Base-by-base conservation (phyloP, 1,140 invertebrate genomes). In the Tetragnatha versicolor region DNA sequence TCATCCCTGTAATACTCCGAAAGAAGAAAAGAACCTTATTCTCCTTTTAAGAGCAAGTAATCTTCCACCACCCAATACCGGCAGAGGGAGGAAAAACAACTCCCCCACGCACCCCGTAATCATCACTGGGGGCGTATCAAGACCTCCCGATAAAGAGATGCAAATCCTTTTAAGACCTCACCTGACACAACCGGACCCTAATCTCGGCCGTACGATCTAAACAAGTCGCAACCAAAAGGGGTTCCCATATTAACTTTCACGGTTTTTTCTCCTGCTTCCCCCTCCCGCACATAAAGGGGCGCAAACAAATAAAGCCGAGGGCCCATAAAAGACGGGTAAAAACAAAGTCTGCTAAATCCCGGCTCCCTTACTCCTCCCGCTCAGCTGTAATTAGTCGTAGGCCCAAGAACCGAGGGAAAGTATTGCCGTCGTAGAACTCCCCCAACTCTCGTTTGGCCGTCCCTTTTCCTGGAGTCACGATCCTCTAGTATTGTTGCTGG, bases 401-500 rank as follows among this genome's bases (percentile, higher is more conserved):
- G 70, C 53, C 31, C 63, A 29, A 14, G 10, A 47, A 22, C 22
- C 51, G 42, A 22, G 45, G 39, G 39, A 73, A 73, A 73, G 70
- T 73, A 73, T 73, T 73, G 70, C 70, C 70, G 61, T 73, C 70
- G 61, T 73, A 73, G 70, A 73, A 73, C 70, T 73, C 70, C 70
- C 70, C 42, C 70, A 73, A 73, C 70, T 73, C 70, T 73, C 70
- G 70, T 73, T 73, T 73, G 70, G 55, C 12, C 70, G 51, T 39
- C 17, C 70, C 63, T 73, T 73, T 73, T 31, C 55, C 53, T 42
- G 49, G 61, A 73, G 70, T 73, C 70, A 73, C 70, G 70, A 73
- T 73, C 68, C 51, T 51, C 31, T n/a, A n/a, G n/a, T n/a, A n/a
- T n/a, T n/a, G n/a, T n/a, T n/a, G n/a, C n/a, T n/a, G n/a, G n/a